Conservation (phyloP, 1,140 invertebrate genomes). For the Asbolus verrucosus region DNA sequence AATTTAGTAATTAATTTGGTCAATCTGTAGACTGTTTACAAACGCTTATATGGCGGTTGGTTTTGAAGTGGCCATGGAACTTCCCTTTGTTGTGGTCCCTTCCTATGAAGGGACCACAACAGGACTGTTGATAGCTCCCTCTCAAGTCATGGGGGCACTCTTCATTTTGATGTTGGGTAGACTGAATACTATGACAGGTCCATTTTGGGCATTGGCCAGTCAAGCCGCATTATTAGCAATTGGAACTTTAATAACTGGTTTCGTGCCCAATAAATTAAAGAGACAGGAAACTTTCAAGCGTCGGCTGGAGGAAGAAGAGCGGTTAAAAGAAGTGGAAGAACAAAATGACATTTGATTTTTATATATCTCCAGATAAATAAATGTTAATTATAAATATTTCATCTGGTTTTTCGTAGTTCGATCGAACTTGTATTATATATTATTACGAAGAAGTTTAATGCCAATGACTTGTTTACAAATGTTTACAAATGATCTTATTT, state of each 20-base stretch:
- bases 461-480: too few species aligned
- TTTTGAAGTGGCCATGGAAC: constrained; percentile 56
- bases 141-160: constrained; percentile 54
- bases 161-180: constrained; percentile 49
- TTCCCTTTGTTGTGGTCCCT: constrained; percentile 58
- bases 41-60: constrained; percentile 54
- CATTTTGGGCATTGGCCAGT: constrained; percentile 48
- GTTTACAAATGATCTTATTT: neutral
- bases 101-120: constrained; percentile 54
- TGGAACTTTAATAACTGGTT: constrained; percentile 50
- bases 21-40: constrained; percentile 51
- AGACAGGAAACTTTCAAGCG: constrained; percentile 49
- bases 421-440: too few species aligned
- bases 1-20: too few species aligned
- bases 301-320: neutral
- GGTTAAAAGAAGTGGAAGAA: too few species aligned
- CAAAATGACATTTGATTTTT: too few species aligned
- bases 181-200: constrained; percentile 43
- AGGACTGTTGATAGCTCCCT: constrained; percentile 54
- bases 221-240: constrained; percentile 48
- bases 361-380: too few species aligned
- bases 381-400: too few species aligned
- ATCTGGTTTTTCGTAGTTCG: too few species aligned
- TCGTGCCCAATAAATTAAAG: constrained; percentile 50
- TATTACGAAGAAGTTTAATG: too few species aligned